Base-by-base conservation (phyloP, 2,888 invertebrate species). In the Drosophila mercatorum region DNA sequence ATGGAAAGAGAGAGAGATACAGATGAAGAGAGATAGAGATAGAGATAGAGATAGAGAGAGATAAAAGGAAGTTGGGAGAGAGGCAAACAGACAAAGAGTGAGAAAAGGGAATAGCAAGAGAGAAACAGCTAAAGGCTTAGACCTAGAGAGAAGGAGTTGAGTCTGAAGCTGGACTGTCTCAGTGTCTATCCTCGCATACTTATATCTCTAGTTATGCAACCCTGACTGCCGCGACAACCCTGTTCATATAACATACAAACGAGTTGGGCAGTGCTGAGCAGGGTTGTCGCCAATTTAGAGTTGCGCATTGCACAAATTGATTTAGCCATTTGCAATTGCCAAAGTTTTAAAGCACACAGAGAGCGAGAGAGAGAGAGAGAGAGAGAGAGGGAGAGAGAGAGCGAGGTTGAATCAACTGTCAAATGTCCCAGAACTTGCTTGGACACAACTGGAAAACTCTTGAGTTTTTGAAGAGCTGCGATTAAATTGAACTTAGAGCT, bases 401-500 rank as follows among this genome's bases (percentile, higher is more conserved):
- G 10, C 8, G 8, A 12, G 38, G 17, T 3, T 5, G 41, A 43
- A 47, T 62, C 55, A 77, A 75, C 72, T 75, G 71, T 74, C 75
- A 67, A 52, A 66, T 66, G 74, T 34, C 41, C 36, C 14, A 58
- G 38, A 65, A 68, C 70, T 65, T 56, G 36, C 61, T 52, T 47
- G 68, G 68, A 72, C 75, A 66, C 53, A 53, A 55, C 56, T 57
- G 28, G 51, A 44, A 66, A 70, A 71, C 47, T 66, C 55, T 40
- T 26, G 56, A 75, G 49, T 61, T 65, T 47, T 47, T 68, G 59
- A 78, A 64, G 72, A 80, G 80, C 58, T 44, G 47, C 72, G 76
- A 75, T 78, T 78, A 78, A 80, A 78, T 79, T 79, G 79, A 70
- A 77, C 79, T 78, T 61, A 51, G 49, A 66, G 31, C 68, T 71